Evolutionary conservation across 1,140 invertebrate species (phyloP).

Genomic region (Anadara kagoshimensis): DNA sequence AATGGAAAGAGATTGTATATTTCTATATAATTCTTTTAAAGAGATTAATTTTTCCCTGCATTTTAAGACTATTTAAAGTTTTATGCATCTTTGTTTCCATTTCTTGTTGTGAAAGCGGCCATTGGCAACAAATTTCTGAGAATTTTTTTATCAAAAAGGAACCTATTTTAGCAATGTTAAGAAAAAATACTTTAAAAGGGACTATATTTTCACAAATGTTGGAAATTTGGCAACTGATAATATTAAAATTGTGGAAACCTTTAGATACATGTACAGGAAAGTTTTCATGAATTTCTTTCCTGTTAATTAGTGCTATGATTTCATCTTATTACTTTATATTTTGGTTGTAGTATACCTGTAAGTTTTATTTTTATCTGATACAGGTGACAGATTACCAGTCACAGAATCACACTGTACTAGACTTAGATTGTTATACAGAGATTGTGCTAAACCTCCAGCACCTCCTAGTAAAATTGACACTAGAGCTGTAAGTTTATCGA

Average conservation of each 20-base stretch:
- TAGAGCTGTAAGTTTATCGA: constrained; percentile 54
- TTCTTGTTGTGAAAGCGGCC: no score
- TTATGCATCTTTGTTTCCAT: no score
- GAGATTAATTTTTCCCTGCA: no score
- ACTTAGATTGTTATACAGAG: constrained; percentile 71
- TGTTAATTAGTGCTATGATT: background rate
- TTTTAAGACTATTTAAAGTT: no score
- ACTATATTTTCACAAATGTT: background rate
- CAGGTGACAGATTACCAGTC: constrained; percentile 62
- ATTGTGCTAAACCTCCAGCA: constrained; percentile 74
- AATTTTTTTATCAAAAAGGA: no score
- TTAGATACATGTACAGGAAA: no score
- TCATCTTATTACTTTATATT: background rate
- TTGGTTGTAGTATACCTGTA: background rate
- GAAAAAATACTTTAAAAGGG: no score
- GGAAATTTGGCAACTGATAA: background rate
- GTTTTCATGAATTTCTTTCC: background rate
- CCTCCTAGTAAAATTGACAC: constrained; percentile 68
- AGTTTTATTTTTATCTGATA: constrained; percentile 4
- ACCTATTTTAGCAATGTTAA: no score
- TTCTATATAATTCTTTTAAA: no score
- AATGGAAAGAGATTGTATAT: no score
- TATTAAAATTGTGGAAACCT: no score
- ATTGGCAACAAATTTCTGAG: no score
- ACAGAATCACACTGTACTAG: constrained; percentile 68